Conservation (phyloP, 1,140 invertebrate genomes). For the Trialeurodes vaporariorum region DNA sequence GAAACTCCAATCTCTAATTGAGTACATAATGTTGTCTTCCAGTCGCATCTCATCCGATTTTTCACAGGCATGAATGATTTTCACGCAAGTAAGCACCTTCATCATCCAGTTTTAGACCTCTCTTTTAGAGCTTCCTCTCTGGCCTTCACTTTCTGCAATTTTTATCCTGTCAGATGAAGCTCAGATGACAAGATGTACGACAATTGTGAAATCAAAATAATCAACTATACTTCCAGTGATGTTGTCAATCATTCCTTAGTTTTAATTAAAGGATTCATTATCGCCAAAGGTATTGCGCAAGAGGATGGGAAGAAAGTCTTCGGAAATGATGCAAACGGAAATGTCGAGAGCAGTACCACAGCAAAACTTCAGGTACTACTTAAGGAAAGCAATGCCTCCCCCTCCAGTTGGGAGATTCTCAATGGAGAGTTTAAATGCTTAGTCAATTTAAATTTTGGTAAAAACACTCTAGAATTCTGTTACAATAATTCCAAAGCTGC, state of each 20-base stretch:
- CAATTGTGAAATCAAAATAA: background rate
- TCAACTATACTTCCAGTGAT: background rate
- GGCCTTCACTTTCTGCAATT: too few relatives aligned
- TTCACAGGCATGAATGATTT: too few relatives aligned
- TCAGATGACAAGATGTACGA: too few relatives aligned
- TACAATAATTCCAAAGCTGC: constrained; percentile 5
- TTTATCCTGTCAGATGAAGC: too few relatives aligned
- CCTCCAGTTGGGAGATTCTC: constrained; percentile 16
- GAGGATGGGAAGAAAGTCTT: constrained; percentile 7
- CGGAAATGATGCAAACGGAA: constrained; percentile 8
- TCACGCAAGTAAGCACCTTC: too few relatives aligned
- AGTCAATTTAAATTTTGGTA: constrained; percentile 17
- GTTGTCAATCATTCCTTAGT: constrained; percentile 16
- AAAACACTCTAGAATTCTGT: constrained; percentile 21
- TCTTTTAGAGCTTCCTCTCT: too few relatives aligned
- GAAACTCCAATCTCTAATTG: too few relatives aligned
- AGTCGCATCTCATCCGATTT: too few relatives aligned
- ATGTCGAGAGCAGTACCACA: constrained; percentile 2
- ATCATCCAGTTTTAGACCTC: too few relatives aligned
- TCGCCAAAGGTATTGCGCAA: background rate
- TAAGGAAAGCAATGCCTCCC: background rate
- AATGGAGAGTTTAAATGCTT: constrained; percentile 22
- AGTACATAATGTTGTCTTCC: too few relatives aligned
- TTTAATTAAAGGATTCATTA: constrained; percentile 20
- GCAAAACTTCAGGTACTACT: background rate